Evolutionary conservation across 1,140 invertebrate genomes (phyloP).

Genomic region (Marisa cornuarietis): DNA sequence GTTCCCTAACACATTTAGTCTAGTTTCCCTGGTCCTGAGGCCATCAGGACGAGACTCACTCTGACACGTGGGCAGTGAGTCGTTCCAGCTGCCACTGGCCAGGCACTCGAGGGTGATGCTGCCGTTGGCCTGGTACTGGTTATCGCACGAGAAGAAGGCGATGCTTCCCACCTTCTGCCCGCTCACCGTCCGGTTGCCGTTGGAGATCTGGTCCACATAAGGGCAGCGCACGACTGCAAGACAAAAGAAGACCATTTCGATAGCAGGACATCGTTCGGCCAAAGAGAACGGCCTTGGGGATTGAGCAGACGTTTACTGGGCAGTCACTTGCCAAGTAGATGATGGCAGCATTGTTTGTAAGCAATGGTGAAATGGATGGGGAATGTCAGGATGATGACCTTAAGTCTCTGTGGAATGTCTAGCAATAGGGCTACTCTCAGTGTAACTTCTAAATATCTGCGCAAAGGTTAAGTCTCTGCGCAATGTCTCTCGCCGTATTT

Average conservation of each 20-base stretch:
- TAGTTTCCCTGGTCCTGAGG: not conserved
- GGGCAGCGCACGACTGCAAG: constrained; percentile 47
- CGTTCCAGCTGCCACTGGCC: constrained; percentile 40
- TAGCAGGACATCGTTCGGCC: not conserved
- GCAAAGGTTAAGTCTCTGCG: no score
- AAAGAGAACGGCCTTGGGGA: not conserved
- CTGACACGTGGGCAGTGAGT: constrained; percentile 28
- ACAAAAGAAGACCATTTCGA: constrained; percentile 8
- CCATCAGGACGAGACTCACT: not conserved
- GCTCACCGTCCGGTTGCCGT: constrained; percentile 40
- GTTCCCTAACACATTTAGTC: not conserved
- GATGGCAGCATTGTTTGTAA: no score
- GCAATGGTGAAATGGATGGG: no score
- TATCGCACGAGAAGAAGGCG: constrained; percentile 37
- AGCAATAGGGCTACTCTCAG: no score
- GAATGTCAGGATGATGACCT: no score
- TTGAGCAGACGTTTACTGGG: no score
- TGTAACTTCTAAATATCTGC: no score
- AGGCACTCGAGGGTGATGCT: constrained; percentile 25
- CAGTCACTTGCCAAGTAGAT: no score
- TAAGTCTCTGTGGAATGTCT: no score
- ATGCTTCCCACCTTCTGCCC: constrained; percentile 34
- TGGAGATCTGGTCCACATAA: constrained; percentile 34
- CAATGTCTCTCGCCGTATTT: no score
- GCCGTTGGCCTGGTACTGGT: constrained; percentile 18